Evolutionary conservation across 1,140 invertebrate genomes (phyloP), one percentile per base, ranked within the genome.

Genomic region (Halesus radiatus): DNA sequence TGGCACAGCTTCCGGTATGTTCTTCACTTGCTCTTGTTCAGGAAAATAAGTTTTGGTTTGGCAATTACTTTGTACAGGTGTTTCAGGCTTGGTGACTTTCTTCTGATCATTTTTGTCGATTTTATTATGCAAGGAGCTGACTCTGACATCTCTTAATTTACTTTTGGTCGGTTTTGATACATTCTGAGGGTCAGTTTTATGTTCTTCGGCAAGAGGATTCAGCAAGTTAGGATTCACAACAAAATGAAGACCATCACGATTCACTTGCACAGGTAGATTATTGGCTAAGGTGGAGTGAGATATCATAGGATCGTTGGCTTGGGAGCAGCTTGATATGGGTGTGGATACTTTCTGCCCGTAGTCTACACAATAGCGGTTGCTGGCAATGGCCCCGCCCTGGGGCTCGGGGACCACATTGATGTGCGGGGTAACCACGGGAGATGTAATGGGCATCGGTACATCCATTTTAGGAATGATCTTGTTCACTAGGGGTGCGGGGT

Each of bases 11-110:
- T 89, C 88, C 1, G 87, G 85, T 58, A 88, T 87, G 77, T 88
- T 86, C 2, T 87, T 75, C 62, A 85, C 84, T 29, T 85, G 60
- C 74, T 84, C 88, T 84, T 89, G 88, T 79, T 89, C 89, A 20
- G 87, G 87, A 89, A 89, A 89, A 88, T 89, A 89, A 84, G 86
- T 86, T 78, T 89, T 90, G 3, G 88, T 88, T 0, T 87, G 87
- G 6, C 87, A 87, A 58, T 85, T 87, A 78, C 60, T 64, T 73
- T 54, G 68, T 86, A 84, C 1, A 86, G 87, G 5, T 86, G 88
- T 76, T 85, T 88, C 84, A 87, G 88, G 62, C 85, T 82, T n/a
- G 80, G 72, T 70, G 7, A 62, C 16, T 88, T 83, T 89, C 81
- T 89, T 90, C 37, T 45, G 37, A 10, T 89, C 88, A 0, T 85